Base-by-base conservation (phyloP, 2,888 invertebrate genomes). In the Hydrotaea cyrtoneurina region DNA sequence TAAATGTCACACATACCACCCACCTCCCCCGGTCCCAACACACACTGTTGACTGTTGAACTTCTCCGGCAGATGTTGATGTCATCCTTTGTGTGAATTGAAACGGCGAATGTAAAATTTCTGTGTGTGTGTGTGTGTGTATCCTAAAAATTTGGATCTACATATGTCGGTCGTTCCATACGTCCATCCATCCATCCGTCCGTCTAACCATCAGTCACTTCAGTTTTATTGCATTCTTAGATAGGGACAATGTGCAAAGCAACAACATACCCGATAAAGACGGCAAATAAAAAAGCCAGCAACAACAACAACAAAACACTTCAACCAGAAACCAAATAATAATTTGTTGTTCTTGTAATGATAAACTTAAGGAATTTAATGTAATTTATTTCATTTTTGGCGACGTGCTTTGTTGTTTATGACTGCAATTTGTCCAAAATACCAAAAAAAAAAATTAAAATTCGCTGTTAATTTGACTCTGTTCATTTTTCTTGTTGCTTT, bases 401-500 rank as follows among this genome's bases (percentile, higher is more conserved):
- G 85, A 71, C 82, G 80, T 81, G 71, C 78, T 86, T 89, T 90
- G 88, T 90, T 90, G 88, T 90, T 90, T 90, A 90, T 89, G 89
- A 87, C 89, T 90, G 89, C 89, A 90, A 90, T 89, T 89, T 90
- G 88, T 86, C 88, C 88, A 59, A 89, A n/a, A n/a, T n/a, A n/a
- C n/a, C n/a, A n/a, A n/a, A n/a, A n/a, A n/a, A n/a, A n/a, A n/a
- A n/a, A n/a, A n/a, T n/a, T n/a, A n/a, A n/a, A 91, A 91, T 90
- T 89, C 88, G 89, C 90, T 91, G 88, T 90, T 90, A 89, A 89
- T 89, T 90, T 91, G 87, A 87, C 87, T 87, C 17, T 76, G 78
- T 87, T 87, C 86, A 87, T 87, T 13, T 57, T 74, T 19, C 19
- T 71, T 80, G 23, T 39, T 57, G 88, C 23, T 46, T 79, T 69